Conservation (phyloP, 2,797 vertebrate species). For the Phataginus tricuspis region DNA sequence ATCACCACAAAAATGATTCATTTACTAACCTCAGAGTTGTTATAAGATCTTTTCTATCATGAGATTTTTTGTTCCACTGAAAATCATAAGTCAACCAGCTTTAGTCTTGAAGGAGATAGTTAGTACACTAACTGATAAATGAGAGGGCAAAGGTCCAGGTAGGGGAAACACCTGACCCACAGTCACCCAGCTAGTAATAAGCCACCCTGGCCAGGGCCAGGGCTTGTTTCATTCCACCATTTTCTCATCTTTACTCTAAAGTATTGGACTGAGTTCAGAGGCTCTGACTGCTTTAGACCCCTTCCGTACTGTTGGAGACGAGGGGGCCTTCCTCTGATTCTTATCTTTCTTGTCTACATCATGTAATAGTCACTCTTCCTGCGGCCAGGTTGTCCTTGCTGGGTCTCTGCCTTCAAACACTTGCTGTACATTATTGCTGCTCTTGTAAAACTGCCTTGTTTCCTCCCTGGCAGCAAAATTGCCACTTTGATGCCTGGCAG, state of each 20-base stretch:
- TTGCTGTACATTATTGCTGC: constrained; percentile 53
- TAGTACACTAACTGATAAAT: neutral
- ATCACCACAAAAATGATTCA: neutral
- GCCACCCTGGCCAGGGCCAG: neutral
- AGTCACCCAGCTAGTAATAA: neutral
- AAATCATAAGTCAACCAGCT: neutral
- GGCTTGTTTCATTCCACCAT: neutral
- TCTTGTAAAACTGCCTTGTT: constrained; percentile 58
- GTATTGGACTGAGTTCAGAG: neutral
- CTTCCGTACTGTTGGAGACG: neutral
- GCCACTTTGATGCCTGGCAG: constrained; percentile 51
- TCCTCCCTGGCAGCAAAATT: constrained; percentile 58
- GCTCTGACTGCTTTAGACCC: neutral
- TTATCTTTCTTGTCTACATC: neutral
- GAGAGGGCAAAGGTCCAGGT: neutral
- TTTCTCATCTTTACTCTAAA: neutral
- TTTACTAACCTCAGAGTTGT: neutral
- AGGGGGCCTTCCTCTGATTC: neutral
- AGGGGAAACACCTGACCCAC: neutral
- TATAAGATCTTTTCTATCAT: neutral
- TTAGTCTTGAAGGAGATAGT: neutral
- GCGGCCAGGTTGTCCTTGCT: neutral
- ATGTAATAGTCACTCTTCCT: neutral
- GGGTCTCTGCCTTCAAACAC: constrained; percentile 25
- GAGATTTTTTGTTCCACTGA: neutral